Evolutionary conservation across 2,888 invertebrate species (phyloP), one percentile per base, ranked within the genome.

Genomic region (Drosophila falleni): DNA sequence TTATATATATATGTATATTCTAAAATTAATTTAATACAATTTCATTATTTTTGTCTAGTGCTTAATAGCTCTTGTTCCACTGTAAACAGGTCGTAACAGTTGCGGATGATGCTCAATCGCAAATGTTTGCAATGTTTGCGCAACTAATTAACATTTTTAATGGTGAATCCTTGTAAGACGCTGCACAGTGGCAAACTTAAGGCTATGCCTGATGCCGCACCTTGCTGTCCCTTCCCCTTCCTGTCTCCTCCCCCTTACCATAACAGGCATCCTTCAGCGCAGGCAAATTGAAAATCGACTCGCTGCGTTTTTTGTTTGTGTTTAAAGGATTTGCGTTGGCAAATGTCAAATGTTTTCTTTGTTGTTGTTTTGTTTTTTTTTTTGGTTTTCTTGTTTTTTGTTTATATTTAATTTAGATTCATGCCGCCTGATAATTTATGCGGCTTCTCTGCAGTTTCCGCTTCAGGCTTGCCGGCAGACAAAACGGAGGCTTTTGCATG

Each of bases 91-190:
- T 58, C 37, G 69, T 29, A 62, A 54, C 54, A 68, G 71, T 75
- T 62, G 77, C 62, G 54, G 63, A 51, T 56, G 70, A 65, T 55
- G 87, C 80, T 70, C 83, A 83, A 74, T 74, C 55, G 71, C 58
- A 74, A 64, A 58, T 79, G 83, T 81, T 81, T 75, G 83, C 76
- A 78, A 66, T 81, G 87, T 82, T 87, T 86, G 85, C 74, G 79
- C 83, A 87, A 89, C 91, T 91, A 91, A 91, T 91, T 91, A 91
- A 90, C 91, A 91, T 91, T 91, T 91, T 91, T 91, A 91, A 91
- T 91, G 91, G 90, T 84, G 88, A 90, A 91, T 91, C 90, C 91
- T 91, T 91, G 91, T 91, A 90, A 89, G 82, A 69, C 46, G 71
- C 71, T 49, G 53, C 41, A 26, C 44, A 26, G 56, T 39, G 73